Base-by-base conservation (phyloP, 2,888 invertebrate species). In the Abrostola triplasia region DNA sequence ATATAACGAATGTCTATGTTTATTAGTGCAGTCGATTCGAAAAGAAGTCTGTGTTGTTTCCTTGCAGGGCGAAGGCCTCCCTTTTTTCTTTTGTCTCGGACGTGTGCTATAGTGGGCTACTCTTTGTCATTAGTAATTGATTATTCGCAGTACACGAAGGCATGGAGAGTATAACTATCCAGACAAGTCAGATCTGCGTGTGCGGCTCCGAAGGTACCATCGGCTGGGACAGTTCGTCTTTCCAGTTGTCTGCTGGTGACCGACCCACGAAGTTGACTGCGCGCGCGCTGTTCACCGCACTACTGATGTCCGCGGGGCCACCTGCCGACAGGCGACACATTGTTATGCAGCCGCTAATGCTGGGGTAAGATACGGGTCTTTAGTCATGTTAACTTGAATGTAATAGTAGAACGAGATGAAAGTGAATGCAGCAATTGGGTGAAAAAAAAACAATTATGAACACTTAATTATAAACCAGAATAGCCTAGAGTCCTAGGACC, bases 311-410 rank as follows among this genome's bases (percentile, higher is more conserved):
- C 6, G 72, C 81, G 0, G 90, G 92, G 0, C 73, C 88, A 9
- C 64, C 84, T 0, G 61, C 11, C 0, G 88, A 89, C 53, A 36
- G 68, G 1, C 77, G 90, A 1, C 88, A 86, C 36, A 67, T 89
- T 0, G 44, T 92, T 5, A 49, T 93, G 67, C 90, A 90, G 6
- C 94, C 94, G 0, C 54, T 89, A 5, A 84, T 87, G 70, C 11
- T 90, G 1, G 93, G 93, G 93, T 93, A 56, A 76, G 80, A 24
- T 24, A 24, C 24, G 1, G 4, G 24, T 2, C 24, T 24, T 24
- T 24, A 24, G 24, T 1, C 24, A 11, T 12, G 8, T 49, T 37
- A 37, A 52, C 38, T 47, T 12, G 11, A 9, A n/a, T n/a, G n/a
- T n/a, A n/a, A n/a, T n/a, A n/a, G n/a, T n/a, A n/a, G n/a, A n/a